A percentile compares a stretch with the other conserved stretches of the same genome.
phyloP scores from a whole-genome alignment of 2,797 vertebrate species.

The Smutsia gigantea region DNA sequence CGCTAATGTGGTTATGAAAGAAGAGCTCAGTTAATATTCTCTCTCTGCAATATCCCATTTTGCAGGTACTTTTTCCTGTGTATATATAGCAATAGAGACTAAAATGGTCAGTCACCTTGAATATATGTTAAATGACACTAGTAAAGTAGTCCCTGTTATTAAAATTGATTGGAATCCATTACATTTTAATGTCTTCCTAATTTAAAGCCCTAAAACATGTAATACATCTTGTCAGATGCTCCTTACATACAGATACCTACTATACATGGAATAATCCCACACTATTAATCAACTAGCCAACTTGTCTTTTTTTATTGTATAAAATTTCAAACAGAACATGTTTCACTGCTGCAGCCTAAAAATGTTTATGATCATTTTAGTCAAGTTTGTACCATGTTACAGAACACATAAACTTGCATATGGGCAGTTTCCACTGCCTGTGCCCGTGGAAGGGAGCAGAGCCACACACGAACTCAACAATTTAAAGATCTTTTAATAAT shows the following conservation, averaged over 20 bases:
- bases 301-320: neutral
- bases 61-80: slow-evolving; percentile 53
- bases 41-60: slow-evolving; percentile 33
- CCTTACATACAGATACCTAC: slow-evolving; percentile 35
- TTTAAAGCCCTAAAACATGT: slow-evolving; percentile 73
- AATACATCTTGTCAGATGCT: slow-evolving; percentile 70
- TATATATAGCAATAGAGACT: slow-evolving; percentile 30
- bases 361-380: slow-evolving; percentile 16
- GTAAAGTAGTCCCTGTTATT: slow-evolving; percentile 48
- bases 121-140: slow-evolving; percentile 66
- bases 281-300: neutral
- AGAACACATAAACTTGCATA: neutral
- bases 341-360: neutral
- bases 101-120: slow-evolving; percentile 64
- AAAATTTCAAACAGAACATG: neutral
- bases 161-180: slow-evolving; percentile 70
- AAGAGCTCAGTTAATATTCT: slow-evolving; percentile 19
- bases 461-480: neutral
- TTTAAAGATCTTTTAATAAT: neutral
- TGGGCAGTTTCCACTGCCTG: neutral
- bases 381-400: neutral
- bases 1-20: slow-evolving; percentile 32
- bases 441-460: neutral
- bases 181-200: slow-evolving; percentile 60
- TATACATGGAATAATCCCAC: neutral